A percentile compares a stretch with the other conserved stretches of the same genome.
Evolutionary conservation across 2,113 vertebrate species (phyloP).

Genomic region (Catagonus wagneri): DNA sequence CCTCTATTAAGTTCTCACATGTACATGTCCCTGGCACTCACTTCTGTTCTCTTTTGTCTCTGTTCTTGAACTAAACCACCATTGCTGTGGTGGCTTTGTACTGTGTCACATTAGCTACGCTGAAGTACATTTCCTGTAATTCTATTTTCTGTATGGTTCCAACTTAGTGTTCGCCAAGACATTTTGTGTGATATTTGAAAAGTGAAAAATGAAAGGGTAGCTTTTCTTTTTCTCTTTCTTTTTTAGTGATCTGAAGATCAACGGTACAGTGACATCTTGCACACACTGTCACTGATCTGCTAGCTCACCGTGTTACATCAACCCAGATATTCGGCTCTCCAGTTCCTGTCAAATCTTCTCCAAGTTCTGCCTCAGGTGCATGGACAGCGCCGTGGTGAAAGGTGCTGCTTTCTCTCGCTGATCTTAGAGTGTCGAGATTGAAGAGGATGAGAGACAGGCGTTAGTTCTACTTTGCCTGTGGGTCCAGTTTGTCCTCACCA

Average conservation of each 20-base stretch:
- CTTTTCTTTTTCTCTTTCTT: neutral
- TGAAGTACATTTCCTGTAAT: slow-evolving; percentile 3
- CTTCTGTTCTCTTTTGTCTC: neutral
- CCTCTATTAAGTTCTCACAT: neutral
- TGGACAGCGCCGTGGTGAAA: neutral
- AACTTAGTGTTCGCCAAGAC: neutral
- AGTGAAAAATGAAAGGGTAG: neutral
- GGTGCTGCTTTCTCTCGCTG: neutral
- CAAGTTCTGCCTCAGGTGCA: neutral
- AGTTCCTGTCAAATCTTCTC: neutral
- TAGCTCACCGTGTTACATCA: neutral
- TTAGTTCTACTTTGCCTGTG: neutral
- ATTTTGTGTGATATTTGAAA: neutral
- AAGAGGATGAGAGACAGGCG: neutral
- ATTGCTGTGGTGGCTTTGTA: neutral
- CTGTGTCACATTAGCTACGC: neutral
- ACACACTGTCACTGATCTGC: neutral
- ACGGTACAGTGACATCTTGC: neutral
- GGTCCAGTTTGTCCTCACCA: neutral
- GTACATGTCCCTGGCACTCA: neutral
- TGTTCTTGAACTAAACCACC: slow-evolving; percentile 4
- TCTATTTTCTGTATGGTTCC: neutral
- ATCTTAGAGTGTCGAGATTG: neutral
- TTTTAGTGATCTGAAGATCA: neutral
- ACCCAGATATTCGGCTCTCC: neutral